Conservation (phyloP, 2,888 invertebrate genomes). For the Thyatira batis region DNA sequence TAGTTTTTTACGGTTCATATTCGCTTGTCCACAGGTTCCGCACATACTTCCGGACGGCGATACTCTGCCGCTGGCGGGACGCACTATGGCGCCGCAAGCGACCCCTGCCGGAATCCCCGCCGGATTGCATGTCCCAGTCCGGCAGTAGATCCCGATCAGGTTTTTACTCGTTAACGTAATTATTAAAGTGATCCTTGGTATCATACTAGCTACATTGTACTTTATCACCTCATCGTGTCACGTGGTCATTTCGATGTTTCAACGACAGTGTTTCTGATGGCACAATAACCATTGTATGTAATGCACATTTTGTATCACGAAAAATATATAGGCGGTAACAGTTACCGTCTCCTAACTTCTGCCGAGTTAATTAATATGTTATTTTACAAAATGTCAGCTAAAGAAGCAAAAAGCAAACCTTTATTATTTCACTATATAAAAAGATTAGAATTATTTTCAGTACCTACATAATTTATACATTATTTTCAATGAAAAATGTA, state of each 20-base stretch:
- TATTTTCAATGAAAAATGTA: neutral
- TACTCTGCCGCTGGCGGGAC: slow-evolving; percentile 83
- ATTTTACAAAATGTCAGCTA: too few relatives aligned
- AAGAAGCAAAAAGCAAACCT: too few relatives aligned
- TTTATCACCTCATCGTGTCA: neutral
- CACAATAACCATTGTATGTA: neutral
- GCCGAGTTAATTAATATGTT: too few relatives aligned
- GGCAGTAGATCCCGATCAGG: slow-evolving; percentile 83
- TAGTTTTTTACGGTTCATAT: too few relatives aligned
- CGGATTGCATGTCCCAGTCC: slow-evolving; percentile 78
- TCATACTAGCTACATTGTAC: slow-evolving; percentile 33
- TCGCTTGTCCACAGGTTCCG: slow-evolving; percentile 81
- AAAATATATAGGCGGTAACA: too few relatives aligned
- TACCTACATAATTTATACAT: neutral
- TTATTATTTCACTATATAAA: too few relatives aligned
- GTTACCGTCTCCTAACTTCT: too few relatives aligned
- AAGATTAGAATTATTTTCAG: too few relatives aligned
- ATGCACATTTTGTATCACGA: too few relatives aligned
- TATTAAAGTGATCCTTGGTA: slow-evolving; percentile 71
- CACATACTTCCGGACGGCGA: slow-evolving; percentile 86
- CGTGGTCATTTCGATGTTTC: neutral
- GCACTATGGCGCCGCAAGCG: slow-evolving; percentile 61
- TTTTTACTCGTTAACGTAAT: slow-evolving; percentile 84
- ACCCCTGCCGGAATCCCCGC: slow-evolving; percentile 74
- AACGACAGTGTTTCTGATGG: neutral